A percentile compares a stretch with the other conserved stretches of the same genome.
Conservation (phyloP, 2,113 vertebrate species). For the Penelope pileata region DNA sequence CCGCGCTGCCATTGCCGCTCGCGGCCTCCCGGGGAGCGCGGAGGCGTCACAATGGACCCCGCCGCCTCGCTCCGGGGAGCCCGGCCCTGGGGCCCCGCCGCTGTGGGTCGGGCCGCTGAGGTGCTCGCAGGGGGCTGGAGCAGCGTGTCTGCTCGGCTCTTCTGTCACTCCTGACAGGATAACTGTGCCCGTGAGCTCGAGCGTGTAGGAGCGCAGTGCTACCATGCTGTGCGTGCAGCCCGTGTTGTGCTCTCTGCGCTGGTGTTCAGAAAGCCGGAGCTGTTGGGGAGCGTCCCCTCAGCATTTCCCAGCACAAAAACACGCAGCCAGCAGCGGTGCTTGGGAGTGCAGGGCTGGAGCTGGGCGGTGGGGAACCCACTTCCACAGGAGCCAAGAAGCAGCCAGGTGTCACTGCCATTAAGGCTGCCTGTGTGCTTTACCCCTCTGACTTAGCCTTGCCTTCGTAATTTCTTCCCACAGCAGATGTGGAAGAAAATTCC, state of each 20-base stretch:
- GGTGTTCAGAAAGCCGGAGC: background rate
- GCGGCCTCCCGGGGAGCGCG: background rate
- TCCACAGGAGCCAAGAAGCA: background rate
- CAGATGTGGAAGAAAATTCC: background rate
- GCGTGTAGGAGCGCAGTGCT: too few relatives aligned
- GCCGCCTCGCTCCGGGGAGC: too few relatives aligned
- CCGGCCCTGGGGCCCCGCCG: too few relatives aligned
- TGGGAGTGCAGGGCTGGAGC: background rate
- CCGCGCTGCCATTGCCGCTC: background rate
- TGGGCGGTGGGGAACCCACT: background rate
- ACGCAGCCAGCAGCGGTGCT: background rate
- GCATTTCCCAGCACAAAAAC: background rate
- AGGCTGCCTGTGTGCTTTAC: background rate
- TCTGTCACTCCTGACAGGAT: background rate
- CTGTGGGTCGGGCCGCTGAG: too few relatives aligned
- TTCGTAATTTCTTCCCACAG: background rate
- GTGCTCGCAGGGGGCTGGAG: rapidly evolving
- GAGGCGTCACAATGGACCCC: background rate
- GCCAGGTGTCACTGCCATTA: background rate
- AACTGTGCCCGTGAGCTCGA: rapidly evolving
- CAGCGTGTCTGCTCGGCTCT: background rate
- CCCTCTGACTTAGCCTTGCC: background rate
- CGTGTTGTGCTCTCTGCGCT: background rate
- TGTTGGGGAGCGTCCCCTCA: background rate
- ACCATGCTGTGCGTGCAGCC: background rate